phyloP scores from a whole-genome alignment of 2,113 vertebrate species.

The Psettodes erumei region DNA sequence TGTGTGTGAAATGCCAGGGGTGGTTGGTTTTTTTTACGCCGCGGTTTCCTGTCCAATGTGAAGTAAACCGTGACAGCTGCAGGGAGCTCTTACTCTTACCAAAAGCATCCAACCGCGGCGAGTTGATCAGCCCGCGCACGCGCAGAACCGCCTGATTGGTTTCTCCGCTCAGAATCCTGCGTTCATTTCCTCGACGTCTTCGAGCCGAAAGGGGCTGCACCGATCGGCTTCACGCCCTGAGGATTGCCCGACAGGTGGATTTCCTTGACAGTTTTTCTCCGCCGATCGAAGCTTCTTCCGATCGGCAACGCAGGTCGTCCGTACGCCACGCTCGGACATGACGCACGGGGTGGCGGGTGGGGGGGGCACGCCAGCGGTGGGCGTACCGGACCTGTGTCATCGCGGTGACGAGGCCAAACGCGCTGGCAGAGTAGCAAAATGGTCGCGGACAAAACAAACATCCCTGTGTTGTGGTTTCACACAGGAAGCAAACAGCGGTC shows the following conservation, averaged over 20 bases:
- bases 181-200: no score
- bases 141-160: neutral
- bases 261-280: no score
- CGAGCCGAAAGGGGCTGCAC: no score
- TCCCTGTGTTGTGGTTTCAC: neutral
- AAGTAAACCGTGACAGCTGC: slow-evolving; percentile 19
- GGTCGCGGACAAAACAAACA: neutral
- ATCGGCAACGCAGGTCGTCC: no score
- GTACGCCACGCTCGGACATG: neutral
- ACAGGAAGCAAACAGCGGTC: neutral
- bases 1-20: slow-evolving; percentile 59
- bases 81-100: slow-evolving; percentile 17
- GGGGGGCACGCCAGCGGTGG: neutral
- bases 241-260: no score
- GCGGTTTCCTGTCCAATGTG: slow-evolving; percentile 33
- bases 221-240: no score
- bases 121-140: neutral
- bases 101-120: slow-evolving; percentile 16
- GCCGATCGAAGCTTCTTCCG: no score
- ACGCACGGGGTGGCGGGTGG: no score
- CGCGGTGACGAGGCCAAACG: neutral
- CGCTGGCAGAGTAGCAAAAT: neutral
- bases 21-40: slow-evolving; percentile 40
- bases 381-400: neutral
- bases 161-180: neutral